phyloP scores from a whole-genome alignment of 2,113 vertebrate species.

The Thermophis baileyi region DNA sequence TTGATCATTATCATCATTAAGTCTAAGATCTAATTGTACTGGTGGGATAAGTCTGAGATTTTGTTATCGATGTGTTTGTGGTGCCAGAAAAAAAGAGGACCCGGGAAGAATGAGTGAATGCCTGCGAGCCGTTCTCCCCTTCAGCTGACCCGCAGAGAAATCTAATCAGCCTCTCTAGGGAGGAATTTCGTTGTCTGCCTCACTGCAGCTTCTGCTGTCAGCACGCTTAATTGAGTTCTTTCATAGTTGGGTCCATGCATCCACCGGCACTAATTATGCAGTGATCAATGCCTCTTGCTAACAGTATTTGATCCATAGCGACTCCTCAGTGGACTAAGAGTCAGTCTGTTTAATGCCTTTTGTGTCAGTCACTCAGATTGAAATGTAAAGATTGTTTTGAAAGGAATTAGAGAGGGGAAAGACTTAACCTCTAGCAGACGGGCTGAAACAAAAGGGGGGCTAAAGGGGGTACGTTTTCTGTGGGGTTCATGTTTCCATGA shows the following conservation, averaged over 20 bases:
- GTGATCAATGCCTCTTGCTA: neutral
- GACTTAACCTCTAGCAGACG: slow-evolving; percentile 2
- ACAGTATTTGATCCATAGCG: neutral
- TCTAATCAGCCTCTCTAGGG: neutral
- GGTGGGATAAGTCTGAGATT: neutral
- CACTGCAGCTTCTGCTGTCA: slow-evolving; percentile 21
- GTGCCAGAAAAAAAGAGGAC: neutral
- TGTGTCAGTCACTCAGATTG: neutral
- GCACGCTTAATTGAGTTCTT: neutral
- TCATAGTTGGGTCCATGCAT: neutral
- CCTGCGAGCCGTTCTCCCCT: neutral
- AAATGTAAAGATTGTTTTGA: slow-evolving; percentile 27
- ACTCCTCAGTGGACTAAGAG: slow-evolving; percentile 2
- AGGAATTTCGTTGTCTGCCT: neutral
- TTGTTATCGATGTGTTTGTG: neutral
- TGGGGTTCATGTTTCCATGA: neutral
- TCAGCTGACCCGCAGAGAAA: slow-evolving; percentile 10
- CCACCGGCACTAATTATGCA: slow-evolving; percentile 13
- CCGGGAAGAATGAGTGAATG: neutral
- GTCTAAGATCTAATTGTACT: neutral
- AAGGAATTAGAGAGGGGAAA: slow-evolving; percentile 14
- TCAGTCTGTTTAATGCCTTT: neutral
- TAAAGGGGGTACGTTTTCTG: neutral
- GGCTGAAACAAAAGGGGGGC: neutral
- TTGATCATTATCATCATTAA: neutral